Conservation (phyloP, 2,113 vertebrate genomes). For the Spilogale gracilis region DNA sequence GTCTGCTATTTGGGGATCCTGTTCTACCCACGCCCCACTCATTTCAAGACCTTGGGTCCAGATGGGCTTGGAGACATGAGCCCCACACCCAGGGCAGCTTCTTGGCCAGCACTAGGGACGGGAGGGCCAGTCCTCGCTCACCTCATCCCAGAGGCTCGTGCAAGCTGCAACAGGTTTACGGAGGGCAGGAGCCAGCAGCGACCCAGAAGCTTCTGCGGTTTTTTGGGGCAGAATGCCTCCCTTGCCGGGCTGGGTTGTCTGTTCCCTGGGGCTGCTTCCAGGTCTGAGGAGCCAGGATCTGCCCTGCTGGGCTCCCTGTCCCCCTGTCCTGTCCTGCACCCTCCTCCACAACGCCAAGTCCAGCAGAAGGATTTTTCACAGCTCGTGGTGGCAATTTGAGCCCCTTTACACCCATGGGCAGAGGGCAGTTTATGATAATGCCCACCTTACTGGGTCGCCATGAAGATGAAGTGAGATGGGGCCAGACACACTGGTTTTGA, state of each 20-base stretch:
- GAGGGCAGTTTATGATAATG: background rate
- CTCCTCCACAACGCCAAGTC: background rate
- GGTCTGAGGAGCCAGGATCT: background rate
- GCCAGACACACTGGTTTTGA: background rate
- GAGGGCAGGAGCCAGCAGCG: conserved; percentile 53
- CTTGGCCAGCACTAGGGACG: background rate
- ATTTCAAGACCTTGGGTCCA: background rate
- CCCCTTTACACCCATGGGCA: background rate
- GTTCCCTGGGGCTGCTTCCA: conserved; percentile 21
- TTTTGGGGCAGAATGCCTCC: conserved; percentile 53
- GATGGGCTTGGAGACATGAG: background rate
- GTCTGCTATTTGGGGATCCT: too few relatives aligned
- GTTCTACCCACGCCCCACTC: background rate
- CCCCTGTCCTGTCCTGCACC: background rate
- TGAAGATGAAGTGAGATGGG: conserved; percentile 39
- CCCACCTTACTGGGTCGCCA: background rate
- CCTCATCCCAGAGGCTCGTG: background rate
- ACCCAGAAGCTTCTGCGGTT: conserved; percentile 55
- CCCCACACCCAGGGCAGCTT: background rate
- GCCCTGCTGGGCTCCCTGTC: background rate
- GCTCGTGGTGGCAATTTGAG: background rate
- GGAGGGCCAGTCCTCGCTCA: background rate
- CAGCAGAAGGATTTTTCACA: background rate
- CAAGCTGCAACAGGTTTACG: conserved; percentile 72
- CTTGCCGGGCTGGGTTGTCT: conserved; percentile 51